Percentiles rank a stretch among this genome's conserved stretches.
Conservation (phyloP, 2,888 invertebrate genomes). For the Agrypnus murinus region DNA sequence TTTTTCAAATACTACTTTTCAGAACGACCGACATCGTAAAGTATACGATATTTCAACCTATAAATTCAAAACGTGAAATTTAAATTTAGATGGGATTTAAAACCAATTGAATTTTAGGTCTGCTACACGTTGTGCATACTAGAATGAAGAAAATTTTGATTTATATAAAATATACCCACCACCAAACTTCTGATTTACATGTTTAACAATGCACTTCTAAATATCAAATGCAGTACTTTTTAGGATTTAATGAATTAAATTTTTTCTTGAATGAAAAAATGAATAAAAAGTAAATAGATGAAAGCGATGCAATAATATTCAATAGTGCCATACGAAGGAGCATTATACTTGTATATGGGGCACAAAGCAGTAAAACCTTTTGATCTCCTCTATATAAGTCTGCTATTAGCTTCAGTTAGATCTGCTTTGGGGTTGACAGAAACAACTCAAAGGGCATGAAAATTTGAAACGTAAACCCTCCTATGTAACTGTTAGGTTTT, state of each 20-base stretch:
- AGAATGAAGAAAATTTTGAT: slow-evolving; percentile 23
- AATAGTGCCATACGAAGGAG: slow-evolving; percentile 14
- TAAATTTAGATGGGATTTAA: slow-evolving; percentile 43
- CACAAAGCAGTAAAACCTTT: slow-evolving; percentile 36
- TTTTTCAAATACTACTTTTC: slow-evolving; percentile 31
- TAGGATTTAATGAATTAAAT: no score
- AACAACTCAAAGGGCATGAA: slow-evolving; percentile 39
- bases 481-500: slow-evolving; percentile 17
- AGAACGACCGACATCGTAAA: slow-evolving; percentile 40
- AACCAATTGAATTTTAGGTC: slow-evolving; percentile 40
- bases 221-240: no score
- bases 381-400: slow-evolving; percentile 37
- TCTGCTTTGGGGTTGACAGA: slow-evolving; percentile 36
- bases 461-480: slow-evolving; percentile 37
- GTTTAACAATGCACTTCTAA: no score
- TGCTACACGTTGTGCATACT: slow-evolving; percentile 34
- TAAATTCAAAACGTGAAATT: slow-evolving; percentile 40
- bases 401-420: slow-evolving; percentile 35
- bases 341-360: slow-evolving; percentile 5
- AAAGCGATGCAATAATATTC: slow-evolving; percentile 16
- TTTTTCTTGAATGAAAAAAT: slow-evolving; percentile 5
- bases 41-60: slow-evolving; percentile 40
- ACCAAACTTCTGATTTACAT: no score
- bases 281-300: neutral
- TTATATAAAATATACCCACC: slow-evolving; percentile 9